These are phyloP conservation scores for Noctua janthe DNA, from an alignment of 2,888 invertebrate genomes.

Conservation along the genomic window DNA sequence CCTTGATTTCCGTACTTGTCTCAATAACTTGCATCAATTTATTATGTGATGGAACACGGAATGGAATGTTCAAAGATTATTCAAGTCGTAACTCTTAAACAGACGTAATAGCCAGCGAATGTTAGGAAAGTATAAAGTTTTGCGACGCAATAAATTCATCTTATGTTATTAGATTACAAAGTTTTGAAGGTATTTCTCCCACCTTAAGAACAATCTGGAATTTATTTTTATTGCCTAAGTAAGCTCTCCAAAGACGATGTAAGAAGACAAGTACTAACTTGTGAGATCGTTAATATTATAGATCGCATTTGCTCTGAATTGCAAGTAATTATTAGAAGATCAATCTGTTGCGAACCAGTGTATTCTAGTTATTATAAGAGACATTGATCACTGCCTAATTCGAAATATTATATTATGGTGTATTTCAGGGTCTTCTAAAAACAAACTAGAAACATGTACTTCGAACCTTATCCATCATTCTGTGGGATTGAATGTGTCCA, in stretches of 20 bases:
- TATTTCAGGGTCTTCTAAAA: background rate
- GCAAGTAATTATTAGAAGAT: background rate
- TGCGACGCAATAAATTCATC: conserved; percentile 55
- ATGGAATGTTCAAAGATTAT: conserved; percentile 41
- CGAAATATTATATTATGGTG: background rate
- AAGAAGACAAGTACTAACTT: conserved; percentile 73
- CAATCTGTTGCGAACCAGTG: background rate
- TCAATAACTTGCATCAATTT: conserved; percentile 46
- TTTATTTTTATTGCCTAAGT: conserved; percentile 68
- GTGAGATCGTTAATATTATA: conserved; percentile 71
- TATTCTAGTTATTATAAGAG: background rate
- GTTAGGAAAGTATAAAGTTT: conserved; percentile 56
- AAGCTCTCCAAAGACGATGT: conserved; percentile 61
- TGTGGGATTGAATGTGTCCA: conserved; percentile 1
- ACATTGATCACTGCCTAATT: background rate
- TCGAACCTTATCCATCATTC: background rate
- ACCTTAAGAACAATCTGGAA: conserved; percentile 61
- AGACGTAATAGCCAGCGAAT: conserved; percentile 36
- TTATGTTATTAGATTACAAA: conserved; percentile 67
- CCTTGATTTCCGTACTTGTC: conserved; percentile 51
- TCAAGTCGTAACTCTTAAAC: conserved; percentile 38
- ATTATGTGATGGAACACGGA: conserved; percentile 28
- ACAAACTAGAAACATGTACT: background rate
- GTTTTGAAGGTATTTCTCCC: conserved; percentile 59
- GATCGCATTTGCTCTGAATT: conserved; percentile 55